Percentiles rank a stretch among this genome's conserved stretches.
phyloP scores from a whole-genome alignment of 2,113 vertebrate genomes.

The Brienomyrus brachyistius region DNA sequence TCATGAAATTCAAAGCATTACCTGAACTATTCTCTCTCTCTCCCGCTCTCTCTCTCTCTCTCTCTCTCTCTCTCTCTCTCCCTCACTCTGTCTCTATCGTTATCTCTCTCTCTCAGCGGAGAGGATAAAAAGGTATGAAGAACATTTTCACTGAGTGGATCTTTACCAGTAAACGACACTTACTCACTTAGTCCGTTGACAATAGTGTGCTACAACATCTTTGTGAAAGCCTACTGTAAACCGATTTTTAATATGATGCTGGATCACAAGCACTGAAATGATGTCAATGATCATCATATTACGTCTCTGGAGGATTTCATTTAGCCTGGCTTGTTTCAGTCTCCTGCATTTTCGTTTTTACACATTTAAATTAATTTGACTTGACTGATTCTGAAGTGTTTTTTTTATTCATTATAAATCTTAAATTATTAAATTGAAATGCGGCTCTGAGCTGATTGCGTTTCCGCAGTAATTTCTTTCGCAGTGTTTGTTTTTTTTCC shows the following conservation, averaged over 20 bases:
- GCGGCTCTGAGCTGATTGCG: background rate
- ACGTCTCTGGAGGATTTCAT: background rate
- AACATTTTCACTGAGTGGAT: background rate
- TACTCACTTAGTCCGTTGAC: background rate
- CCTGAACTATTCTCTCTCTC: background rate
- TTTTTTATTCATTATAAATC: constrained; percentile 1
- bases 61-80: background rate
- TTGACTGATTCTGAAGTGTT: background rate
- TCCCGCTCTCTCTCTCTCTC: no score
- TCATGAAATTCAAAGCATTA: constrained; percentile 6
- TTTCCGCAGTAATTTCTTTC: background rate
- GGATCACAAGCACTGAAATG: background rate
- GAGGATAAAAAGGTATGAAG: background rate
- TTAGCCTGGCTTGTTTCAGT: background rate
- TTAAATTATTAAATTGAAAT: background rate
- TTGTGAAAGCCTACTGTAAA: background rate
- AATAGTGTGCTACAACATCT: background rate
- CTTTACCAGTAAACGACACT: background rate
- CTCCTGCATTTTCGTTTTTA: background rate
- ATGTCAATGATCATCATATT: background rate
- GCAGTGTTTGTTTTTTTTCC: background rate
- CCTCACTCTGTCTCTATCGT: background rate
- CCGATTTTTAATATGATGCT: background rate
- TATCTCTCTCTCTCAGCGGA: background rate
- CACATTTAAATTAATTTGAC: background rate